Percentiles rank a stretch among this genome's conserved stretches.
These are phyloP conservation scores for Tuberolachnus salignus DNA, from an alignment of 2,888 invertebrate species.

Conservation along the genomic window DNA sequence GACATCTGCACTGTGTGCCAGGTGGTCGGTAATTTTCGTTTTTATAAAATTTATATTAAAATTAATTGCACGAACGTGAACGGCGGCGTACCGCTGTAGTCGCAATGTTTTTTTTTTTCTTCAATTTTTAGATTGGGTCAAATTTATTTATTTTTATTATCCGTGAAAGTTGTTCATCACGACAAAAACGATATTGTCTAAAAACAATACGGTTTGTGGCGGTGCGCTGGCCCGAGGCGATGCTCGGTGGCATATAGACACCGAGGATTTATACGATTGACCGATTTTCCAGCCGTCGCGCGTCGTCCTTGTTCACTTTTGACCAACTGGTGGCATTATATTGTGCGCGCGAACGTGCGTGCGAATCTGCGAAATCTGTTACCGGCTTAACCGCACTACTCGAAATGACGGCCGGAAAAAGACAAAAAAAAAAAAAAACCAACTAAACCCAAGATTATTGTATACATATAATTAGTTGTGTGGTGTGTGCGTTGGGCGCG, in stretches of 20 bases:
- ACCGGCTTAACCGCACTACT: neutral
- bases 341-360: neutral
- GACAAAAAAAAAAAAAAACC: neutral
- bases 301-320: neutral
- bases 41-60: conserved; percentile 28
- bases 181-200: conserved; percentile 13
- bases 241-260: neutral
- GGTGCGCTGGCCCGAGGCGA: neutral
- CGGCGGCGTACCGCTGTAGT: neutral
- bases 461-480: neutral
- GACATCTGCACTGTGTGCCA: conserved; percentile 43
- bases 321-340: neutral
- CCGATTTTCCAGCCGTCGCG: conserved; percentile 22
- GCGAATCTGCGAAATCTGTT: conserved; percentile 7
- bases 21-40: conserved; percentile 44
- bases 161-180: conserved; percentile 31
- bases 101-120: neutral
- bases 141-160: neutral
- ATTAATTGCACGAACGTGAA: conserved; percentile 19
- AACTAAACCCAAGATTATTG: no score
- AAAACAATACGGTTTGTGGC: neutral
- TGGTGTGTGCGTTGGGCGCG: neutral
- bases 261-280: conserved; percentile 31
- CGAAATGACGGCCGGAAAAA: neutral
- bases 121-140: neutral